phyloP scores from a whole-genome alignment of 2,797 vertebrate genomes.

The Loriculus beryllinus region DNA sequence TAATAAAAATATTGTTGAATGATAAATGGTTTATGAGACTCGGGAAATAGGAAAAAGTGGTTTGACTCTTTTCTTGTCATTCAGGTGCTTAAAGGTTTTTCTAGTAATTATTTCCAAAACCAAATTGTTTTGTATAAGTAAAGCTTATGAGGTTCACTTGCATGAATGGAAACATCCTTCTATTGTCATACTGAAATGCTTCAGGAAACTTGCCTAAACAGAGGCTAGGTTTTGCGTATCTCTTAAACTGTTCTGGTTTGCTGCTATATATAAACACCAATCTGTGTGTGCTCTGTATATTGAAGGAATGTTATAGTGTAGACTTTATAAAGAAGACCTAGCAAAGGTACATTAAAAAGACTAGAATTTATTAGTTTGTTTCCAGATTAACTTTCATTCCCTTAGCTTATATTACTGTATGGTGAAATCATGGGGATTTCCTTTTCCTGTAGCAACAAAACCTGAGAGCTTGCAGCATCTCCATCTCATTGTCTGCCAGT shows the following conservation, averaged over 20 bases:
- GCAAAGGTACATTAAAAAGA: not conserved
- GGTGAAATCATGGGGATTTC: conserved; percentile 43
- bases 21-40: not conserved
- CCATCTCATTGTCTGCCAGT: not conserved
- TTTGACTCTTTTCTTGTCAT: not conserved
- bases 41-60: not conserved
- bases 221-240: not conserved
- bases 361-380: not conserved
- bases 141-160: not conserved
- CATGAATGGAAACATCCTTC: not conserved
- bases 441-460: conserved; percentile 40
- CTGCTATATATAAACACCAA: not conserved
- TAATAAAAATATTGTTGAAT: not conserved
- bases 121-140: conserved; percentile 14
- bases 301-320: not conserved
- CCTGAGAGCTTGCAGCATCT: conserved; percentile 1
- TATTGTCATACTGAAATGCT: not conserved
- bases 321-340: not conserved
- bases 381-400: not conserved
- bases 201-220: not conserved
- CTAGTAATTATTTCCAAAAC: conserved; percentile 1
- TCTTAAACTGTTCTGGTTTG: not conserved
- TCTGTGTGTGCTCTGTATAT: not conserved
- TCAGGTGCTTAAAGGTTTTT: not conserved
- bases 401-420: not conserved